Base-by-base conservation (phyloP, 1,140 invertebrate species). In the Polypedilum vanderplanki region DNA sequence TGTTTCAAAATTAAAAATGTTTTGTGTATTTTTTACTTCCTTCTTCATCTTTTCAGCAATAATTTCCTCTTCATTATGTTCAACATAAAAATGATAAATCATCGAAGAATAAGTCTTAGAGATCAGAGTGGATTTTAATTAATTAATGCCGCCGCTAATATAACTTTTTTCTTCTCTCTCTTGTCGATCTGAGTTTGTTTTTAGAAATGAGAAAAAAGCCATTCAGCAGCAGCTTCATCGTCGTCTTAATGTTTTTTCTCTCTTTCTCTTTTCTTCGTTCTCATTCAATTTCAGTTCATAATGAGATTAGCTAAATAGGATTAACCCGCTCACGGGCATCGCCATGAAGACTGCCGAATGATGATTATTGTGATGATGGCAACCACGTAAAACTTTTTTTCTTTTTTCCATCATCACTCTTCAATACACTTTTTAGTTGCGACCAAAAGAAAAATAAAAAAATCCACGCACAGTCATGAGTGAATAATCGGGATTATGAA, bases 251-350 rank as follows among this genome's bases (percentile, higher is more conserved):
- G n/a, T 57, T 57, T 12, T n/a, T 57, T 57, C 15, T 57, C 46
- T 57, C 7, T 57, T 12, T 57, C 15, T 12, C 15, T 15, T n/a
- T 12, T 57, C 46, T 57, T 57, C 12, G 12, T 57, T 57, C 15
- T 57, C 46, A 57, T 57, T 57, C 46, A 15, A n/a, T 57, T 4
- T 57, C 24, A 33, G 10, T 12, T 57, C 46, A 57, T 57, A 57
- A 57, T 57, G 46, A 57, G 46, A 57, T 57, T 57, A 57, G 46
- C 46, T 57, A 57, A 57, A 57, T 57, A 57, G 46, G 46, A 57
- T 57, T 57, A 57, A 57, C 46, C 46, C 46, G 46, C 46, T 57
- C 46, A 57, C 46, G 46, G 46, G 46, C 15, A 57, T 57, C 46
- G 46, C 46, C 12, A 57, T n/a, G 46, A 57, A 57, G 4, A 57